Base-by-base conservation (phyloP, 2,888 invertebrate genomes). In the Amiota mariae region DNA sequence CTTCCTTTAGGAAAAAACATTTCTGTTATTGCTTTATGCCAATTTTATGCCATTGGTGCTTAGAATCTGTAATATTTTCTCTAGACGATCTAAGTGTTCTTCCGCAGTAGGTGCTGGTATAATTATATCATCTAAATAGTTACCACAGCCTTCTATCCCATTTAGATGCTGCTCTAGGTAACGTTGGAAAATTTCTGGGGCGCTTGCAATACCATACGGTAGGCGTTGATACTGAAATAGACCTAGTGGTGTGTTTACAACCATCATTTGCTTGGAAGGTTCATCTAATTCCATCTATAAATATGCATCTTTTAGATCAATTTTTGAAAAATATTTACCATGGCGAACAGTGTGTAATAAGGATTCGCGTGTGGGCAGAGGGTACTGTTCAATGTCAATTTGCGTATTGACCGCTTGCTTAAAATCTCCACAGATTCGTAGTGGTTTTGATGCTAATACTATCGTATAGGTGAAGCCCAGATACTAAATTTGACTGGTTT, bases 1-100 rank as follows among this genome's bases (percentile, higher is more conserved):
- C 75, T 6, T 80, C 48, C 71, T 36, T 36, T 36, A 36, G 6
- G 36, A 36, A 36, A 36, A 36, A 36, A 6, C 36, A 36, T 36
- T 36, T 36, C 36, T 36, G 36, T 6, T 36, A 66, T 36, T 82
- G n/a, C n/a, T n/a, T n/a, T n/a, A n/a, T 80, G 8, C 87, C n/a
- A n/a, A 75, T 12, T 77, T 64, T 11, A 74, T 72, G 56, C 79
- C 78, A 72, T 81, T 75, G 64, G 81, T 61, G 73, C 70, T 18
- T 6, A 82, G 18, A 46, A 74, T 73, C 49, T 46, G 59, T 24
- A 67, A 51, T 49, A 70, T 64, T 70, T 66, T 12, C 15, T 59
- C 59, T n/a, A 59, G 12, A 11, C 15, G 59, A 20, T 20, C 2
- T 10, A 59, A n/a, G 12, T 59, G 59, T 20, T 59, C 59, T n/a